phyloP scores from a whole-genome alignment of 2,113 vertebrate species.

The Trogon surrucura region DNA sequence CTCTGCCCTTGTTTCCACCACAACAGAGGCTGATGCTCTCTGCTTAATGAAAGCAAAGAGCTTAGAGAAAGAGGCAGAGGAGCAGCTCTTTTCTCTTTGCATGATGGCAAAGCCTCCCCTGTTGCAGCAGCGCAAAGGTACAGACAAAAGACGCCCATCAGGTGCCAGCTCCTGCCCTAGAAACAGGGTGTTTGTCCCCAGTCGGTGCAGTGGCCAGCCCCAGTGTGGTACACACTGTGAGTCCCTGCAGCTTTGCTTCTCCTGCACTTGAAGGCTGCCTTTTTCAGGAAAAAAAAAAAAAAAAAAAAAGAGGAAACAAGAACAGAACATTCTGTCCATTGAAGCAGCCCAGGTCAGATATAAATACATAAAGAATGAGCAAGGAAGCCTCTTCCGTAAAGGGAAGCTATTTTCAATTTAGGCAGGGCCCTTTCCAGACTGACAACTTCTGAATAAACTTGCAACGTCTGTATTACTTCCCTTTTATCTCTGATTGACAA shows the following conservation, averaged over 20 bases:
- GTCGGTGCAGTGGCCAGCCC: fast-evolving
- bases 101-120: neutral
- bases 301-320: constrained; percentile 14
- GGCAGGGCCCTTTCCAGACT: constrained; percentile 20
- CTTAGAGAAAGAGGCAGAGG: neutral
- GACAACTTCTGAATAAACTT: constrained; percentile 40
- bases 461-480: neutral
- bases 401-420: constrained; percentile 31
- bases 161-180: constrained; percentile 16
- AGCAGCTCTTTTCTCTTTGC: neutral
- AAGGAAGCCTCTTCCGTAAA: constrained; percentile 37
- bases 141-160: neutral
- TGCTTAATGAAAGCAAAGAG: neutral
- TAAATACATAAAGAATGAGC: constrained; percentile 49
- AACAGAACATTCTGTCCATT: constrained; percentile 56
- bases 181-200: neutral
- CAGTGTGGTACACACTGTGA: neutral
- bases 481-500: neutral
- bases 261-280: neutral
- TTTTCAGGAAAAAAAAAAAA: neutral
- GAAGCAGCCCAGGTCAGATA: constrained; percentile 44
- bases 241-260: neutral
- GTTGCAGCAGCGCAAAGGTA: neutral
- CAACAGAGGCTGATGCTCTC: fast-evolving
- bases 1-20: neutral